Conservation (phyloP, 2,888 invertebrate genomes). For the Fabriciana adippe region DNA sequence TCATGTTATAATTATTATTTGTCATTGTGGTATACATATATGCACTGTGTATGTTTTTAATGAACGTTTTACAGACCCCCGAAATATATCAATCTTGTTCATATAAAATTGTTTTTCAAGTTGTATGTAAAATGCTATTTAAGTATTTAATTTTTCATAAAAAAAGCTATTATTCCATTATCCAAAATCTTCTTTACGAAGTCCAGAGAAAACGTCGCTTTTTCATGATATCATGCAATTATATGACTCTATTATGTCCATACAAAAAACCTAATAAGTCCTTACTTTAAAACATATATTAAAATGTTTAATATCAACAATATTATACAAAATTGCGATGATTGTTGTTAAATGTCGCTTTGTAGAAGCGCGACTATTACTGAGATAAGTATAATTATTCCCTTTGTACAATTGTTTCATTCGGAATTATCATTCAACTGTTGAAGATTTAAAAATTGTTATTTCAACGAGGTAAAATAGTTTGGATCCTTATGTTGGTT, state of each 20-base stretch:
- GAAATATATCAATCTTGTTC: too few relatives aligned
- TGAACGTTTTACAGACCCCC: too few relatives aligned
- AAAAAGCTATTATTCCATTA: background rate
- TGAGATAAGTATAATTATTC: slow-evolving; percentile 1
- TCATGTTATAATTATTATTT: too few relatives aligned
- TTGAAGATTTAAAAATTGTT: too few relatives aligned
- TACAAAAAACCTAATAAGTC: background rate
- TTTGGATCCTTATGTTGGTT: too few relatives aligned
- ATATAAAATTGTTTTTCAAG: too few relatives aligned
- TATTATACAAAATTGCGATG: slow-evolving; percentile 15
- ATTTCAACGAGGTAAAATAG: too few relatives aligned
- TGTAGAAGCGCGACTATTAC: slow-evolving; percentile 6
- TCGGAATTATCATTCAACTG: too few relatives aligned
- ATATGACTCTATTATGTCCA: slow-evolving; percentile 2
- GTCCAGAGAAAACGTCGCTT: background rate
- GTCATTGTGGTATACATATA: too few relatives aligned
- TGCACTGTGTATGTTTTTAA: too few relatives aligned
- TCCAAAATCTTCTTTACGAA: background rate
- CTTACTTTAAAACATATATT: background rate
- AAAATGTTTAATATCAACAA: slow-evolving; percentile 1
- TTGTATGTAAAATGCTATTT: too few relatives aligned
- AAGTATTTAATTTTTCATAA: too few relatives aligned
- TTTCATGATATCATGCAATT: slow-evolving; percentile 1
- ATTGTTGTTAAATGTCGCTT: slow-evolving; percentile 8
- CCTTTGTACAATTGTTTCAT: background rate